Evolutionary conservation across 2,797 vertebrate genomes (phyloP).

Genomic region (Falco biarmicus): DNA sequence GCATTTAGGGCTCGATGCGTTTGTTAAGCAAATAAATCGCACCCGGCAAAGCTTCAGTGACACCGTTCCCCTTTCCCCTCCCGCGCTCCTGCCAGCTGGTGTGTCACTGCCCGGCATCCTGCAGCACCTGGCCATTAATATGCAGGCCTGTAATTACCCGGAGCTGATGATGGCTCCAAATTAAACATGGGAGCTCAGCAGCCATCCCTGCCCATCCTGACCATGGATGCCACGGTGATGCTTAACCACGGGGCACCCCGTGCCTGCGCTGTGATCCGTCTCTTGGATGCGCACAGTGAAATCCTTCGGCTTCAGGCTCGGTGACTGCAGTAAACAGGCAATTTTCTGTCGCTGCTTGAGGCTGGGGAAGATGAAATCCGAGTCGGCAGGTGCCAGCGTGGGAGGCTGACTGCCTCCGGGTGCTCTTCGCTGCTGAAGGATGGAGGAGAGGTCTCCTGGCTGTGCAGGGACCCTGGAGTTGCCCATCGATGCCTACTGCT

Average conservation of each 20-base stretch:
- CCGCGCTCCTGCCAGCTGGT: not conserved
- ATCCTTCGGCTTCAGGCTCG: accelerated
- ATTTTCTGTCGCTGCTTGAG: not conserved
- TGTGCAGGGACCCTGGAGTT: not conserved
- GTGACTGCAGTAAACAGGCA: not conserved
- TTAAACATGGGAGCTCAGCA: not conserved
- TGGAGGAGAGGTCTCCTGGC: not conserved
- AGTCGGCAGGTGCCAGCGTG: not conserved
- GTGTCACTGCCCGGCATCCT: not conserved
- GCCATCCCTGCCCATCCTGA: not conserved
- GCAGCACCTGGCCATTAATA: not conserved
- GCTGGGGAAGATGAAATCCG: not conserved
- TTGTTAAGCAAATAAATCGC: constrained; percentile 34
- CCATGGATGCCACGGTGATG: not conserved
- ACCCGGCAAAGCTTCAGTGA: not conserved
- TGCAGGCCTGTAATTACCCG: not conserved
- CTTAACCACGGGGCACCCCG: not conserved
- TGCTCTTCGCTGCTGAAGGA: not conserved
- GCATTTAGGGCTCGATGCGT: not conserved
- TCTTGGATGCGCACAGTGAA: not conserved
- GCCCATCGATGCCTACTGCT: not conserved
- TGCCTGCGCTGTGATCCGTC: accelerated
- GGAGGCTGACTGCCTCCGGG: not conserved
- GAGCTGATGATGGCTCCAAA: not conserved
- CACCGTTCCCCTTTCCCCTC: not conserved